phyloP scores from a whole-genome alignment of 30 jellyfish, hydroid and myxozoan species.

The Phacellophora camtschatica region DNA sequence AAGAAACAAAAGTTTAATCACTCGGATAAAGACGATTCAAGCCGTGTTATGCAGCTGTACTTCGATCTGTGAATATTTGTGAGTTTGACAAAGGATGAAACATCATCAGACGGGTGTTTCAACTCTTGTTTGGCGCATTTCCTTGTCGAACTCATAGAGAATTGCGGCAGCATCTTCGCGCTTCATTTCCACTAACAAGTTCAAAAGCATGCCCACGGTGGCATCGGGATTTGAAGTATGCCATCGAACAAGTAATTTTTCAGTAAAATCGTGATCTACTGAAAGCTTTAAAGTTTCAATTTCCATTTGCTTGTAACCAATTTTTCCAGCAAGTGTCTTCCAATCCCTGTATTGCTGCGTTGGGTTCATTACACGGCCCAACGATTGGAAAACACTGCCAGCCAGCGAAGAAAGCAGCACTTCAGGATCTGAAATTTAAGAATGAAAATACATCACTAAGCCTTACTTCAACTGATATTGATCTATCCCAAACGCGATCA shows the following conservation, averaged over 20 bases:
- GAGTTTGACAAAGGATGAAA: too few species aligned
- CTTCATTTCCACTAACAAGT: not conserved
- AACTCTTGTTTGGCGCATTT: too few species aligned
- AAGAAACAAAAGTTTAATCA: too few species aligned
- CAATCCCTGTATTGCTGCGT: conserved; percentile 29
- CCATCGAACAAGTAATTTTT: conserved; percentile 2
- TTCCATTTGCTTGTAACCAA: conserved; percentile 25
- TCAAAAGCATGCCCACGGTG: not conserved
- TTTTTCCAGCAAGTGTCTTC: conserved; percentile 48
- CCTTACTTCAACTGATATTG: too few species aligned
- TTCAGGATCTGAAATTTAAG: conserved; percentile 37
- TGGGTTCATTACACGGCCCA: conserved; percentile 50
- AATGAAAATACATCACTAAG: too few species aligned
- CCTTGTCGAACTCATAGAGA: not conserved
- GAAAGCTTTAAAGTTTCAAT: not conserved
- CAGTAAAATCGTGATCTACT: conserved; percentile 10
- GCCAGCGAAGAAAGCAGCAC: conserved; percentile 1
- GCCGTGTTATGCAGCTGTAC: too few species aligned
- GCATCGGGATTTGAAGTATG: conserved; percentile 23
- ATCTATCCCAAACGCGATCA: too few species aligned
- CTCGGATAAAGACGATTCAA: too few species aligned
- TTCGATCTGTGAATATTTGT: too few species aligned
- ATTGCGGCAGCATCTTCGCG: conserved; percentile 50
- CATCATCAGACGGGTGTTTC: too few species aligned
- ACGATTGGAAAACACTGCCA: conserved; percentile 14